phyloP scores from a whole-genome alignment of 2,113 vertebrate species.

The Numenius arquata region DNA sequence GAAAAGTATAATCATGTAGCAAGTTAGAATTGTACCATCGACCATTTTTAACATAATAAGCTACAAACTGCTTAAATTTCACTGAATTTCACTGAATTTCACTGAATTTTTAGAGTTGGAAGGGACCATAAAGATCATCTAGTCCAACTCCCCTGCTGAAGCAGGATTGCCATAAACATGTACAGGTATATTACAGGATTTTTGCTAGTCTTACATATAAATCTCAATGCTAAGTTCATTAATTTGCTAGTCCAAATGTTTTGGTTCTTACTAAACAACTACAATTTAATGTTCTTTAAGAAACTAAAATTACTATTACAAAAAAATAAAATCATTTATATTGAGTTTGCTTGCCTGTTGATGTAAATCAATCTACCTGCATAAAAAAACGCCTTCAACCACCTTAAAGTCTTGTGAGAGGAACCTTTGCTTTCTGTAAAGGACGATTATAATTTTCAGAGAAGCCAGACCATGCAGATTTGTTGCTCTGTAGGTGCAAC shows the following conservation, averaged over 20 bases:
- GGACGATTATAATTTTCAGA: background rate
- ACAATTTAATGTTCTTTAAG: background rate
- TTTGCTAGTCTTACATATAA: background rate
- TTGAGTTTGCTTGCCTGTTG: background rate
- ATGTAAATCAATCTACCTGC: background rate
- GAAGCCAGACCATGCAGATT: background rate
- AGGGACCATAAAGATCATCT: too few species aligned
- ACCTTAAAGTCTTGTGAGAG: background rate
- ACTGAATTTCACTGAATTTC: too few species aligned
- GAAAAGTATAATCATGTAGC: background rate
- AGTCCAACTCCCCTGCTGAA: too few species aligned
- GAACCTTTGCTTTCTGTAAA: background rate
- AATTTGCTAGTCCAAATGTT: background rate
- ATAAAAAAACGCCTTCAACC: background rate
- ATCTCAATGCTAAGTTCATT: background rate
- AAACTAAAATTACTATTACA: background rate
- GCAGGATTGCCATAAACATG: too few species aligned
- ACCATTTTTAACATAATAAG: background rate
- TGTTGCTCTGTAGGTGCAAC: background rate
- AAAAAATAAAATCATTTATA: background rate
- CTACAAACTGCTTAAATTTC: background rate
- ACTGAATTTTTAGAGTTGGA: too few species aligned
- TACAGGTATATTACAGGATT: background rate
- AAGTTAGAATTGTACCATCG: background rate
- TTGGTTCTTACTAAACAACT: background rate